These are phyloP conservation scores for Amiota minor DNA, from an alignment of 2,888 invertebrate genomes.

Conservation along the genomic window DNA sequence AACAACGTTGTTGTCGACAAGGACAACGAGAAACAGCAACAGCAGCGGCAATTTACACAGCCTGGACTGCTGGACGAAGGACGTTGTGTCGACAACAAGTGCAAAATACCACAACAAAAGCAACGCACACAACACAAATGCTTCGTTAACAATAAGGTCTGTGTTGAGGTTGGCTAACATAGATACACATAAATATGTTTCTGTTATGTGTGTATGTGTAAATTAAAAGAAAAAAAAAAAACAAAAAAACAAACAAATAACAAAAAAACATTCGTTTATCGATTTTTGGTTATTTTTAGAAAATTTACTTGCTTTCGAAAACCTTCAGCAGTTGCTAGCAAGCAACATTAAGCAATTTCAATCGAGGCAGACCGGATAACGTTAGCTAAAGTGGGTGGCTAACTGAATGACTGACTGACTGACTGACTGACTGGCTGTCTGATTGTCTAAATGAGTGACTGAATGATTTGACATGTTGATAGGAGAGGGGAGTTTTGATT, in stretches of 20 bases:
- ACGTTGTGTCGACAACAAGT: neutral
- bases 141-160: conserved; percentile 15
- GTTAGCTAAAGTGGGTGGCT: neutral
- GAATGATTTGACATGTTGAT: neutral
- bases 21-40: conserved; percentile 10
- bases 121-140: conserved; percentile 7
- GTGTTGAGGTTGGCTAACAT: conserved; percentile 24
- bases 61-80: neutral
- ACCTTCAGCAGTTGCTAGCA: neutral
- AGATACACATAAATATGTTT: neutral
- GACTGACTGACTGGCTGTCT: conserved; percentile 18
- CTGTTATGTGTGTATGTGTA: conserved; percentile 50
- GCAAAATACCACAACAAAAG: conserved; percentile 12
- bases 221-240: conserved; percentile 47
- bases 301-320: conserved; percentile 65
- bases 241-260: conserved; percentile 50
- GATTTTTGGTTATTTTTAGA: conserved; percentile 71
- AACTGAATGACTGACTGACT: conserved; percentile 29
- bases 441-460: neutral
- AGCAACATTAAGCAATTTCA: neutral
- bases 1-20: neutral
- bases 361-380: neutral
- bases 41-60: neutral
- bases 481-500: neutral
- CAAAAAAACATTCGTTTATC: conserved; percentile 68